Evolutionary conservation across 2,888 invertebrate genomes (phyloP), one percentile per base, ranked within the genome.

Genomic region (Phortica magna): DNA sequence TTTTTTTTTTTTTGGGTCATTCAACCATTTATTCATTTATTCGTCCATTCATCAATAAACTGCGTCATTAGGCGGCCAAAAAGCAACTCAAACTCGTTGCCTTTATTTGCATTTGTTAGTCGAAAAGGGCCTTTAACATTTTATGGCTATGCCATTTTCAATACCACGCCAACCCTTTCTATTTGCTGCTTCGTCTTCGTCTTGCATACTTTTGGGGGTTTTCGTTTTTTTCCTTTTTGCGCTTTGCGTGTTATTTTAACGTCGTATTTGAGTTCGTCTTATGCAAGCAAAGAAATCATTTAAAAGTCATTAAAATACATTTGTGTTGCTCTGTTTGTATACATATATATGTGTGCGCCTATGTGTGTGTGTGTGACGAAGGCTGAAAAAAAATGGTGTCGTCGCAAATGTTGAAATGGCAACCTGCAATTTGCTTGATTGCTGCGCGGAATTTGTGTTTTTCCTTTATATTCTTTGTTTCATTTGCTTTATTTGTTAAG

Each of bases 201-300:
- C 12, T 31, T 19, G 7, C 7, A 59, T 19, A 53, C 12, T 53
- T 53, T 53, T 7, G 53, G 53, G 22, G 61, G 31, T 55, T n/a
- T 55, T n/a, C n/a, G n/a, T n/a, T n/a, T n/a, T n/a, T n/a, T n/a
- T n/a, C n/a, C n/a, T n/a, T n/a, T n/a, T n/a, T n/a, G n/a, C n/a
- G n/a, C 55, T n/a, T 71, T 71, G 53, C 55, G 70, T 67, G 67
- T 67, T 67, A 42, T 48, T 48, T 48, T 48, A 4, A n/a, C 41
- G 14, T 17, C 42, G 67, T 67, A 42, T 42, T 77, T 83, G 74
- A 68, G 68, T 61, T 70, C 77, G 74, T 67, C 65, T 74, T 74
- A 48, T 55, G 79, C 78, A 75, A 79, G 42, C 76, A 76, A 82
- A 71, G 31, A 79, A 87, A 83, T 82, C 81, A 87, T 88, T 86